Conservation (phyloP, 1,140 invertebrate genomes). For the Lepidurus packardi region DNA sequence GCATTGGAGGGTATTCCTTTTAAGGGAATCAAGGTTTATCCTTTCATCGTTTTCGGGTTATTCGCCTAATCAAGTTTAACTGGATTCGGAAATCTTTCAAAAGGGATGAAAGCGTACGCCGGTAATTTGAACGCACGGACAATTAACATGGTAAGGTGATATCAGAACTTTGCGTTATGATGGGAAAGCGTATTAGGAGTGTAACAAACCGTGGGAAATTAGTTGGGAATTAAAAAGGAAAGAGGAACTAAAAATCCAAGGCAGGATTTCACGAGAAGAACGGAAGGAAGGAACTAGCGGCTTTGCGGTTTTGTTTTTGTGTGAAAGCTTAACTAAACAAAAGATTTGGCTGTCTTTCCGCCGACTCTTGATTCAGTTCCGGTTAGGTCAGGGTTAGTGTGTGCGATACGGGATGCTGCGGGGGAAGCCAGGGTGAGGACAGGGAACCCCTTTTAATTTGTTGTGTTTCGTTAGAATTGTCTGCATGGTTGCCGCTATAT, state of each 20-base stretch:
- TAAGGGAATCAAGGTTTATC: background rate
- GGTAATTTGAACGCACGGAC: background rate
- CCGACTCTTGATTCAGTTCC: background rate
- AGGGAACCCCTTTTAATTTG: background rate
- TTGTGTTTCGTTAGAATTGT: background rate
- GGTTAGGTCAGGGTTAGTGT: conserved; percentile 11
- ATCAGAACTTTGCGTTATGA: background rate
- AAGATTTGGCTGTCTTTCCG: background rate
- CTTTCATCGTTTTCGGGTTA: background rate
- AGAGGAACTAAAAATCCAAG: no score
- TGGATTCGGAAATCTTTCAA: background rate
- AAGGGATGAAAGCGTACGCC: background rate
- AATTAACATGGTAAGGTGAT: background rate
- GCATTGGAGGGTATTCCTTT: background rate
- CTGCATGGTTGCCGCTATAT: conserved; percentile 4
- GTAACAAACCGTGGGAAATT: conserved; percentile 13
- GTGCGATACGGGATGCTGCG: background rate
- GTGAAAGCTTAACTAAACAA: background rate
- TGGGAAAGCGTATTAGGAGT: background rate
- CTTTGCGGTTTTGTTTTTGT: conserved; percentile 5
- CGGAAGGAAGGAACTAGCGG: background rate
- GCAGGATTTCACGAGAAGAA: conserved; percentile 19
- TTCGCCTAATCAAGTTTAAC: background rate
- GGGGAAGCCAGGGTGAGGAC: background rate
- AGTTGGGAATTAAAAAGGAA: conserved; percentile 10